These are phyloP conservation scores for Mormoops blainvillei DNA, from an alignment of 2,113 vertebrate genomes.

Conservation along the genomic window DNA sequence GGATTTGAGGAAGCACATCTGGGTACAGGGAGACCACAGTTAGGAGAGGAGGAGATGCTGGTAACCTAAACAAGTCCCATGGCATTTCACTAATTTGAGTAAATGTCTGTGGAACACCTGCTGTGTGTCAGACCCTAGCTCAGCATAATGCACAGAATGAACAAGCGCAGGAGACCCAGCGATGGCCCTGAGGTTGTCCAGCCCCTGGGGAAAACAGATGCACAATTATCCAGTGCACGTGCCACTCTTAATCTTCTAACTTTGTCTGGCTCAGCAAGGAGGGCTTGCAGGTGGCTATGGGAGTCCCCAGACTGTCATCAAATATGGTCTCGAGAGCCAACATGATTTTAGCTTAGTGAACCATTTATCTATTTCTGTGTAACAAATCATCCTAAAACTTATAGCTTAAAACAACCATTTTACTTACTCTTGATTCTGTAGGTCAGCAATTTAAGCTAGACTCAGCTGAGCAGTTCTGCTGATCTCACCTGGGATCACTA, in stretches of 20 bases:
- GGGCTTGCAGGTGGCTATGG: slow-evolving; percentile 56
- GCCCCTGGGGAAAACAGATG: slow-evolving; percentile 46
- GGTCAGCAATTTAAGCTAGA: slow-evolving; percentile 4
- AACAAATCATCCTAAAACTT: not conserved
- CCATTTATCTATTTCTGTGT: slow-evolving; percentile 20
- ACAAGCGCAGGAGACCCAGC: not conserved
- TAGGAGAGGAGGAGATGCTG: not conserved
- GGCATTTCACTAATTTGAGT: slow-evolving; percentile 28
- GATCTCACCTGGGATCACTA: not conserved
- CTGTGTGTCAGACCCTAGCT: slow-evolving; percentile 43
- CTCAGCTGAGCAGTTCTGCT: not conserved
- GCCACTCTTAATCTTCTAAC: not conserved
- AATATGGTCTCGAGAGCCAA: not conserved
- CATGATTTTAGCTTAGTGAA: slow-evolving; percentile 11
- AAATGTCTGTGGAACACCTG: slow-evolving; percentile 40
- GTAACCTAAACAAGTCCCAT: slow-evolving; percentile 14
- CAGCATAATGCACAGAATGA: slow-evolving; percentile 43
- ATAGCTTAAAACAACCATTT: slow-evolving; percentile 8
- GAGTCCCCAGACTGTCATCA: slow-evolving; percentile 33
- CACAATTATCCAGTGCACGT: not conserved
- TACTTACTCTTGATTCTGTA: slow-evolving; percentile 29
- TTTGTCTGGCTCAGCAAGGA: slow-evolving; percentile 64
- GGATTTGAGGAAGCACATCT: not conserved
- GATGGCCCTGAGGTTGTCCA: slow-evolving; percentile 6
- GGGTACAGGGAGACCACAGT: not conserved